These are phyloP conservation scores for Acrobasis consociella DNA, from an alignment of 2,888 invertebrate species.

Conservation along the genomic window DNA sequence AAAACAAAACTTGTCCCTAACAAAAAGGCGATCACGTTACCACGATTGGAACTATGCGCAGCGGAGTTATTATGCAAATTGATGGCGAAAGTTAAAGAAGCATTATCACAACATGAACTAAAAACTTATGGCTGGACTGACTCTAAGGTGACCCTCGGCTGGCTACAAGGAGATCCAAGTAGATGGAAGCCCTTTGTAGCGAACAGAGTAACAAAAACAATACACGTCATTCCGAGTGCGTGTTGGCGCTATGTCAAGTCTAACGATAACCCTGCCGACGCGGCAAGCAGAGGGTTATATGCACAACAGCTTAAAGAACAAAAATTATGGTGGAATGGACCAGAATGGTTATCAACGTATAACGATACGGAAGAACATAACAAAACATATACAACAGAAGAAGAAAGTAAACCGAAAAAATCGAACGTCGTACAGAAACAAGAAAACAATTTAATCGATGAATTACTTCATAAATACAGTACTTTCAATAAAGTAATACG, in stretches of 20 bases:
- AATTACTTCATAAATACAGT: too few relatives aligned
- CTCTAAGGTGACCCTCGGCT: constrained; percentile 10
- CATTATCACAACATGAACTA: constrained; percentile 8
- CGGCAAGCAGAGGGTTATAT: constrained; percentile 10
- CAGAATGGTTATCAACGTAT: background rate
- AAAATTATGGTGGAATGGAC: constrained; percentile 1
- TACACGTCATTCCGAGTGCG: background rate
- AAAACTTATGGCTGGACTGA: constrained; percentile 20
- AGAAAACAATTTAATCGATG: too few relatives aligned
- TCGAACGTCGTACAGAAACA: too few relatives aligned
- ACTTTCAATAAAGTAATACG: background rate
- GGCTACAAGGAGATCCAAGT: too few relatives aligned
- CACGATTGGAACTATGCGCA: constrained; percentile 15
- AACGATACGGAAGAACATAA: too few relatives aligned
- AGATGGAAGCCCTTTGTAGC: constrained; percentile 22
- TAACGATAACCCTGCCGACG: constrained; percentile 17
- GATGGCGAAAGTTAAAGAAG: constrained; percentile 10
- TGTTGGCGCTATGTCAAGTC: constrained; percentile 21
- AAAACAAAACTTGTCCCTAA: constrained; percentile 25
- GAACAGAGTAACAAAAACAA: constrained; percentile 20
- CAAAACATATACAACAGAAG: too few relatives aligned
- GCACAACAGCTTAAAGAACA: background rate
- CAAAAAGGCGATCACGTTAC: constrained; percentile 16
- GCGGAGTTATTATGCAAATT: constrained; percentile 12
- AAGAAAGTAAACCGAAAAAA: too few relatives aligned